phyloP scores from a whole-genome alignment of 2,113 vertebrate genomes.

The Tursiops truncatus region DNA sequence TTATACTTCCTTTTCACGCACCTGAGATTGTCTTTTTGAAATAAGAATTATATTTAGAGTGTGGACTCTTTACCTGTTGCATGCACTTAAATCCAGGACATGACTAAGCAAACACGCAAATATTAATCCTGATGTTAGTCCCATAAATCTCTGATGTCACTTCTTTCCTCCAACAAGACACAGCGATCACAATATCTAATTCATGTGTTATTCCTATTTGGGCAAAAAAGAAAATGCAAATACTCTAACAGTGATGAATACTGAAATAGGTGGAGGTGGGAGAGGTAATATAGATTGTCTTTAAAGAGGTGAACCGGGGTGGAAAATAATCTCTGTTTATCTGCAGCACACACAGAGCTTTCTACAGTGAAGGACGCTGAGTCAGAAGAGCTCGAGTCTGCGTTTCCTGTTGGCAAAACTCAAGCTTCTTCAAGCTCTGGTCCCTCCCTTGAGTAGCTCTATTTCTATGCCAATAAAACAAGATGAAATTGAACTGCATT shows the following conservation, averaged over 20 bases:
- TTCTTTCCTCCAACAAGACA: not conserved
- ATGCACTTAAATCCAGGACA: not conserved
- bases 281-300: not conserved
- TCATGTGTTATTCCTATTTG: conserved; percentile 8
- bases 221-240: not conserved
- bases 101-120: not conserved
- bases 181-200: not conserved
- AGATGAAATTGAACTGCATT: conserved; percentile 51
- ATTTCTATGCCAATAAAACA: not conserved
- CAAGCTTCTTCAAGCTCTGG: not conserved
- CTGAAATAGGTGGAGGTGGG: not conserved
- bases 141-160: not conserved
- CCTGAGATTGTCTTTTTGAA: not conserved
- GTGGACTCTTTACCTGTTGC: not conserved
- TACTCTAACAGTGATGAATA: not conserved
- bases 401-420: not conserved
- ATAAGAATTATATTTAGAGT: conserved; percentile 9
- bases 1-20: not conserved
- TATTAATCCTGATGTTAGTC: not conserved
- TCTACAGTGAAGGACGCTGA: not conserved
- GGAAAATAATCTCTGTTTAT: conserved; percentile 10
- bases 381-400: not conserved
- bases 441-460: not conserved
- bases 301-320: not conserved
- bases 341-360: not conserved